A percentile compares a stretch with the other conserved stretches of the same genome.
phyloP scores from a whole-genome alignment of 2,113 vertebrate genomes.

The Halichoeres trimaculatus region DNA sequence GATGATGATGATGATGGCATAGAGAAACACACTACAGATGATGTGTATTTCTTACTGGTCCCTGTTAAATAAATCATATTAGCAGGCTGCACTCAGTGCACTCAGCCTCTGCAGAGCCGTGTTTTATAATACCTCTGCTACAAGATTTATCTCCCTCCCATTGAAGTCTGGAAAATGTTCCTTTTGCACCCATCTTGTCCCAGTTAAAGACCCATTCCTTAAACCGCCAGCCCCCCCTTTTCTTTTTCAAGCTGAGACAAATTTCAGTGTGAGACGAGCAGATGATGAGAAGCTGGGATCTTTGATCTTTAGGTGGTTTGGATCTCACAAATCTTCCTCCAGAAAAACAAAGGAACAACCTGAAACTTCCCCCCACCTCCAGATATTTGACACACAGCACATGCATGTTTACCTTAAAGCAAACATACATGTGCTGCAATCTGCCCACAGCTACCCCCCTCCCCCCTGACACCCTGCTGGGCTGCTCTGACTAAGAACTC shows the following conservation, averaged over 20 bases:
- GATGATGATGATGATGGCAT: slow-evolving; percentile 49
- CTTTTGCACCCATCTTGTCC: background rate
- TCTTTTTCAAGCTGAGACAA: slow-evolving; percentile 16
- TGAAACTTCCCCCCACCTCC: slow-evolving; percentile 33
- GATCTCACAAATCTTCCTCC: slow-evolving; percentile 14
- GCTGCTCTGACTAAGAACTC: slow-evolving; percentile 47
- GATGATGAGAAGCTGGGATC: slow-evolving; percentile 75
- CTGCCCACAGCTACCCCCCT: slow-evolving; percentile 44
- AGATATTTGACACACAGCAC: slow-evolving; percentile 48
- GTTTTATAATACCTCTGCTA: slow-evolving; percentile 61
- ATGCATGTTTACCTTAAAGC: slow-evolving; percentile 62
- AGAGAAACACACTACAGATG: slow-evolving; percentile 49
- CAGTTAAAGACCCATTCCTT: slow-evolving; percentile 10
- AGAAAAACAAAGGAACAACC: slow-evolving; percentile 6
- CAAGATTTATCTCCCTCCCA: background rate
- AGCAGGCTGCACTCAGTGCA: slow-evolving; percentile 39
- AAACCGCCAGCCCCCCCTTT: slow-evolving; percentile 3
- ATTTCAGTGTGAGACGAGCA: slow-evolving; percentile 73
- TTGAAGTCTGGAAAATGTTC: background rate
- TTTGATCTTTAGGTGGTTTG: slow-evolving; percentile 54
- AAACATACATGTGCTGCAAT: slow-evolving; percentile 77
- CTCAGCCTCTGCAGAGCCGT: slow-evolving; percentile 62
- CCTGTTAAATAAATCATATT: slow-evolving; percentile 38
- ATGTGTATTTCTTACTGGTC: slow-evolving; percentile 65
- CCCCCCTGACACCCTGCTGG: slow-evolving; percentile 46